Base-by-base conservation (phyloP, 2,797 vertebrate species). In the Hephaestus fuliginosus region DNA sequence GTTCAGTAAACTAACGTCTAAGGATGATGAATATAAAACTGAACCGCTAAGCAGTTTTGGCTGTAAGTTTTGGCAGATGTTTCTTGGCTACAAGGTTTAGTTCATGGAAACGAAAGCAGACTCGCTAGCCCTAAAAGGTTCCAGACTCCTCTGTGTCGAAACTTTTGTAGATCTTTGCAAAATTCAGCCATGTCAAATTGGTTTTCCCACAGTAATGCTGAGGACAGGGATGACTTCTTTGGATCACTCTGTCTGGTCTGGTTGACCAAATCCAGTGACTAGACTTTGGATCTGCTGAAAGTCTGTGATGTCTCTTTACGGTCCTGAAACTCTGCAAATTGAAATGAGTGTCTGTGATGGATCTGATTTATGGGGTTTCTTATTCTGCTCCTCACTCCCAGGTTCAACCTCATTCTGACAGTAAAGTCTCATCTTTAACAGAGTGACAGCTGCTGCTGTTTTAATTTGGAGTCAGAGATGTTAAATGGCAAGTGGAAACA, bases 1-100 rank as follows among this genome's bases (percentile, higher is more conserved):
- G n/a, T 83, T 57, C 41, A 70, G 63, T 81, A 82, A 88, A 82
- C 58, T 49, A 44, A 73, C 68, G 61, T 83, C 65, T 58, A 0
- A 68, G 43, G 63, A 72, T 74, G 68, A 86, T 68, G 43, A 73
- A 78, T 66, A 55, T 39, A 52, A 82, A 84, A 79, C 46, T 12
- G 2, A 73, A 76, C 52, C 61, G 55, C 36, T 70, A 17, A 74
- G 57, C 3, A 66, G 30, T 48, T 78, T 48, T 79, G 67, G 39
- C 74, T 87, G 62, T 68, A 73, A 66, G 25, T 39, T 80, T 58
- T 83, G 51, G 76, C 84, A 80, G 68, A 48, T 12, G 6, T 62
- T 71, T 28, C 41, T 56, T 2, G 39, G 56, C 30, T 28, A 18
- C 57, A 70, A 57, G 41, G 46, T 72, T 87, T 49, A 66, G 7